Evolutionary conservation across 2,797 vertebrate genomes (phyloP).

Genomic region (Gallinago stenura): DNA sequence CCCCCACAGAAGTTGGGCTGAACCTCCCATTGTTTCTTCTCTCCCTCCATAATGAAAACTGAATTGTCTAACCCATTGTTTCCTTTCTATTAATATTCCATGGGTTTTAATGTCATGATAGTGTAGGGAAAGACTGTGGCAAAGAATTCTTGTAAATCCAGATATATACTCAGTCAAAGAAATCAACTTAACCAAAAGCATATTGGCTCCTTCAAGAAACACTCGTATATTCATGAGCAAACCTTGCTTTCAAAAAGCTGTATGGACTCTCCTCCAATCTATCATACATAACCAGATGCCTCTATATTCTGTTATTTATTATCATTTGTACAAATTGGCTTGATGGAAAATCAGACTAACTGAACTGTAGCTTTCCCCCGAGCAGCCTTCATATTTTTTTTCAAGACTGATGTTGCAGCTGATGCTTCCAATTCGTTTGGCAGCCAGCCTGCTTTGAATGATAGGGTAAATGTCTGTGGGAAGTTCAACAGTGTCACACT

Average conservation of each 20-base stretch:
- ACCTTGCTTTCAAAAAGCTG: neutral
- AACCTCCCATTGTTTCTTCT: slow-evolving; percentile 4
- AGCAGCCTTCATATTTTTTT: neutral
- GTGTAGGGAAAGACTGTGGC: neutral
- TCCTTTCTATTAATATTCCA: neutral
- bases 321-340: neutral
- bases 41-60: neutral
- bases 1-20: neutral
- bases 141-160: neutral
- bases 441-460: neutral
- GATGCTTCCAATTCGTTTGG: neutral
- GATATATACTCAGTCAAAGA: neutral
- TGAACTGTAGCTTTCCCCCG: neutral
- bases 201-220: neutral
- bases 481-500: neutral
- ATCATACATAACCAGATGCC: neutral
- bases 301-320: neutral
- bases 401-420: neutral
- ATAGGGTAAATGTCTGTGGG: neutral
- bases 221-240: neutral
- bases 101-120: neutral
- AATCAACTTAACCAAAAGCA: neutral
- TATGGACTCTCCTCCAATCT: neutral
- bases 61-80: slow-evolving; percentile 12
- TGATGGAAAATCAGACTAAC: neutral